A percentile compares a stretch with the other conserved stretches of the same genome.
Evolutionary conservation across 2,797 vertebrate species (phyloP).

Genomic region (Trichosurus vulpecula): DNA sequence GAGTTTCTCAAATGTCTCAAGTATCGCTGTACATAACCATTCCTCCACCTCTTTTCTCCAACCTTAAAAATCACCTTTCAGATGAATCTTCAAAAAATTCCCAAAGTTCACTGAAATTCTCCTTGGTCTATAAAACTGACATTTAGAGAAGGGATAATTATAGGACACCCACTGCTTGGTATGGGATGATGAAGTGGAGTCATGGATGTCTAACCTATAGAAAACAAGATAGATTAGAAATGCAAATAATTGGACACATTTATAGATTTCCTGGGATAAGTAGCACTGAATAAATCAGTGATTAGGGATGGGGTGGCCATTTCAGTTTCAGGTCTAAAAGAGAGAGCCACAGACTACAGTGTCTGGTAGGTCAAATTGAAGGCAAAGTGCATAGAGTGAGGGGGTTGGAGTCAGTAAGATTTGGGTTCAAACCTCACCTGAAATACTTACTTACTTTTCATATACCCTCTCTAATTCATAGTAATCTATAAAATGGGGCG

Average conservation of each 20-base stretch:
- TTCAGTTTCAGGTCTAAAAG: background rate
- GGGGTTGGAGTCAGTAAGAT: background rate
- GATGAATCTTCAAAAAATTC: background rate
- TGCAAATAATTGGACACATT: background rate
- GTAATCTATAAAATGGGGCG: too few relatives aligned
- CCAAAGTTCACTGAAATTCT: conserved; percentile 22
- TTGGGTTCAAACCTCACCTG: background rate
- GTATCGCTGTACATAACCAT: background rate
- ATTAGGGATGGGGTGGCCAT: background rate
- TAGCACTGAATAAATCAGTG: background rate
- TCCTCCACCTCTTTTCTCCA: background rate
- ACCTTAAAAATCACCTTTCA: background rate
- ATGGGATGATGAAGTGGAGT: background rate
- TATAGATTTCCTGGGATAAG: background rate
- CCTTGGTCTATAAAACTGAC: background rate
- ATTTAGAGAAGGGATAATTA: background rate
- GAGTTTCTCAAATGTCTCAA: background rate
- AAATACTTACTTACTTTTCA: background rate
- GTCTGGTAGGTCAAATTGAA: background rate
- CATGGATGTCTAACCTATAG: background rate
- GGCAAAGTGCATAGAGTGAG: background rate
- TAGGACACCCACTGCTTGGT: background rate
- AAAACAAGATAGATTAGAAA: background rate
- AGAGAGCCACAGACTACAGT: background rate
- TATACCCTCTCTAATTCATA: too few relatives aligned